Conservation (phyloP, 2,797 vertebrate species). For the Cryptoprocta ferox region DNA sequence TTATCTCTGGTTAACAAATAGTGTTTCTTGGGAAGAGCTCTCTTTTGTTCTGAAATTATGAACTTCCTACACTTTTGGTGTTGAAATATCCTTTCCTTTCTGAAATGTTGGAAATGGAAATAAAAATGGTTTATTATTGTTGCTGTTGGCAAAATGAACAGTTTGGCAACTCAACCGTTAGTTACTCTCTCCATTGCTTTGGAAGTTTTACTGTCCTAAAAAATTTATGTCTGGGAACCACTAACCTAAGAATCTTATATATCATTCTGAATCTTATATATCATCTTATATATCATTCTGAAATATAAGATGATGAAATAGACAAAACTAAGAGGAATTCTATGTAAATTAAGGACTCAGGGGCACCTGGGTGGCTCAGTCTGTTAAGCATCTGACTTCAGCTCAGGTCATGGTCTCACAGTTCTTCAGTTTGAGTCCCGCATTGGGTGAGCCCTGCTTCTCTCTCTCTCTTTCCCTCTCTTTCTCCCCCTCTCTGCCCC, state of each 20-base stretch:
- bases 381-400: no score
- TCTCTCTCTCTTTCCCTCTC: no score
- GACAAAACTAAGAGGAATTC: slow-evolving; percentile 20
- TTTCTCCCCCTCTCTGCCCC: no score
- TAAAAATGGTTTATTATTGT: slow-evolving; percentile 73
- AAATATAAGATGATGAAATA: slow-evolving; percentile 7
- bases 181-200: slow-evolving; percentile 12
- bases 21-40: slow-evolving; percentile 61
- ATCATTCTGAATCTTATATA: slow-evolving; percentile 56
- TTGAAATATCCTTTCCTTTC: slow-evolving; percentile 70
- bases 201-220: slow-evolving; percentile 54
- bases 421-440: no score
- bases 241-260: slow-evolving; percentile 49
- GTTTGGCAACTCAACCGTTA: slow-evolving; percentile 28
- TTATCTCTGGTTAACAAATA: slow-evolving; percentile 13
- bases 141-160: slow-evolving; percentile 63
- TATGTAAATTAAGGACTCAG: neutral
- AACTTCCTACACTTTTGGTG: slow-evolving; percentile 62
- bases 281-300: no score
- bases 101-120: slow-evolving; percentile 58
- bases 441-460: no score
- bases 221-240: slow-evolving; percentile 44
- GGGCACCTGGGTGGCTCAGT: no score
- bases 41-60: slow-evolving; percentile 63
- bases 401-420: no score